Base-by-base conservation (phyloP, 2,888 invertebrate genomes). In the Ernsta delagoae region DNA sequence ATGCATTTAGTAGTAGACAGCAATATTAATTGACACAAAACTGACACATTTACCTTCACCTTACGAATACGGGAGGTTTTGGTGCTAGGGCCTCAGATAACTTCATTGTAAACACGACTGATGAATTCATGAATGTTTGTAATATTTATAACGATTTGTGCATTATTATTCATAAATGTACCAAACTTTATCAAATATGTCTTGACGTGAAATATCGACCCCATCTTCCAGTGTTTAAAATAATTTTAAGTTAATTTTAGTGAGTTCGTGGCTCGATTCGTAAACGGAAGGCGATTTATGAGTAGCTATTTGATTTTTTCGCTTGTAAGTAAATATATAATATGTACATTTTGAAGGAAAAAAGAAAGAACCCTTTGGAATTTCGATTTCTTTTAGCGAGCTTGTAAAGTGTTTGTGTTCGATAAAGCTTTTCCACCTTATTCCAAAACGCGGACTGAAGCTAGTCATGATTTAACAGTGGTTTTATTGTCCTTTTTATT, bases 261-360 rank as follows among this genome's bases (percentile, higher is more conserved):
- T 72, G 73, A 76, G 72, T 83, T 79, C 81, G 83, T 84, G 81
- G 80, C 83, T 83, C 64, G 63, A 59, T 59, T 57, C 62, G 54
- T 57, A 56, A 16, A 54, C 31, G 64, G 45, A 54, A 43, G 43
- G 64, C 53, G 59, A 63, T 69, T 59, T 59, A 79, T 78, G 75
- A 74, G 75, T 81, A 80, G 79, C 80, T 74, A 79, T 85, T 89
- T 85, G 75, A 77, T 83, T 83, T 83, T 79, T 24, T 87, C 82
- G 41, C 41, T 82, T 91, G 90, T 92, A 90, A 90, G 88, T 92
- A 90, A 90, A 88, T 89, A 83, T 78, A 81, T 43, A 87, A 87
- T 91, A 88, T 92, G 92, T 92, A 92, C 76, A 92, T 92, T 92
- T 89, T 92, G 92, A 88, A 85, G 79, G 8, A 41, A 3, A 3